phyloP scores from a whole-genome alignment of 2,113 vertebrate genomes.

The Antechinus stuartii region DNA sequence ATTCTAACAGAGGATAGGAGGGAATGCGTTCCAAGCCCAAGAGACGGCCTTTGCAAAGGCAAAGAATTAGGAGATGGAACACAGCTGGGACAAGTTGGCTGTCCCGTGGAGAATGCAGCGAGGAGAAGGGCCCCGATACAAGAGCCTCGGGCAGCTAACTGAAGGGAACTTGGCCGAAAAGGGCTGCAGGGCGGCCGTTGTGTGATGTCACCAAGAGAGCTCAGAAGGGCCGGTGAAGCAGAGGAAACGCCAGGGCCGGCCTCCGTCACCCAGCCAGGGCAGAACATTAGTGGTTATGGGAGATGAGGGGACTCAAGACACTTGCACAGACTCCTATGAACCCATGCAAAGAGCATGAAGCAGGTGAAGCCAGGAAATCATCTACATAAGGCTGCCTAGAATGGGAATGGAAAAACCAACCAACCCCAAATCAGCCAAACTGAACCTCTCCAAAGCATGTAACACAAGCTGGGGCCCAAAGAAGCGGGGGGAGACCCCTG shows the following conservation, averaged over 20 bases:
- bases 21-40: neutral
- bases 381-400: neutral
- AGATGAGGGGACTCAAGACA: neutral
- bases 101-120: neutral
- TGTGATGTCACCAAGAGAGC: no score
- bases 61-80: neutral
- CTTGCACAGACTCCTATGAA: neutral
- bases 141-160: neutral
- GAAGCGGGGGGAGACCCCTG: neutral
- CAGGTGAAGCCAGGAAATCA: neutral
- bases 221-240: neutral
- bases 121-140: neutral
- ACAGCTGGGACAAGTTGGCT: neutral
- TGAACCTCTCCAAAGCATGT: neutral
- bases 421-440: neutral
- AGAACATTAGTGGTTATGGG: neutral
- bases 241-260: neutral
- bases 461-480: neutral
- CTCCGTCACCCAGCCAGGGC: neutral
- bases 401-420: neutral
- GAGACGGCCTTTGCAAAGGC: no score
- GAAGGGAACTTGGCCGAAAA: neutral
- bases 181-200: accelerated
- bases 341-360: neutral
- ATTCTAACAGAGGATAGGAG: neutral